Percentiles rank a stretch among this genome's conserved stretches.
Conservation (phyloP, 2,113 vertebrate species). For the Pygoscelis antarcticus region DNA sequence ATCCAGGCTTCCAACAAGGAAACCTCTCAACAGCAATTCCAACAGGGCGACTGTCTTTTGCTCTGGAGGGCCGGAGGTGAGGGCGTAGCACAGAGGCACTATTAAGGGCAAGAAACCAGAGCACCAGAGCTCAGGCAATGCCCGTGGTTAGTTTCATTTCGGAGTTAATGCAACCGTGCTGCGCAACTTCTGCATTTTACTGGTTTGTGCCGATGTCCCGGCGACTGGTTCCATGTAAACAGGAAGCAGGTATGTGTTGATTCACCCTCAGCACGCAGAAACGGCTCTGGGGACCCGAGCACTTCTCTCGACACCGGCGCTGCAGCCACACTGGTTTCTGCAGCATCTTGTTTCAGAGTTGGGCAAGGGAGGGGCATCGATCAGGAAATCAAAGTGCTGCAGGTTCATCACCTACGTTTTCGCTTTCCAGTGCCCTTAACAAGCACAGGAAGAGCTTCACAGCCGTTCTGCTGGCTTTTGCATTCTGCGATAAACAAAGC, state of each 20-base stretch:
- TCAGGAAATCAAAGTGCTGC: background rate
- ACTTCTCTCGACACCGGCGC: background rate
- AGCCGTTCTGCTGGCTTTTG: background rate
- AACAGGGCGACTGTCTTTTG: background rate
- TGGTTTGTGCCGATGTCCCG: accelerated
- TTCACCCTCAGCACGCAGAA: background rate
- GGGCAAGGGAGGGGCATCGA: background rate
- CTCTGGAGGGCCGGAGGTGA: background rate
- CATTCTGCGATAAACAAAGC: background rate
- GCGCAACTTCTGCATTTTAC: background rate
- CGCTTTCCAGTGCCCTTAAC: accelerated
- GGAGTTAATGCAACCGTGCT: accelerated
- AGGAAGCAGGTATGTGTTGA: background rate
- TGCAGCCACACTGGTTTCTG: background rate
- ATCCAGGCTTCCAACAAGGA: background rate
- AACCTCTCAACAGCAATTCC: background rate
- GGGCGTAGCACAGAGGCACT: background rate
- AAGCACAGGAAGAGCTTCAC: background rate
- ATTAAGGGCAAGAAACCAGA: background rate
- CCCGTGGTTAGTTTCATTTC: accelerated
- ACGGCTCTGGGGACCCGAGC: background rate
- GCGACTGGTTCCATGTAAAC: background rate
- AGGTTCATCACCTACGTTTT: no score
- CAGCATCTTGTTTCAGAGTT: accelerated
- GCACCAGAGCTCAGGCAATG: background rate